Conservation (phyloP, 2,888 invertebrate genomes). For the Resseliella maxima region DNA sequence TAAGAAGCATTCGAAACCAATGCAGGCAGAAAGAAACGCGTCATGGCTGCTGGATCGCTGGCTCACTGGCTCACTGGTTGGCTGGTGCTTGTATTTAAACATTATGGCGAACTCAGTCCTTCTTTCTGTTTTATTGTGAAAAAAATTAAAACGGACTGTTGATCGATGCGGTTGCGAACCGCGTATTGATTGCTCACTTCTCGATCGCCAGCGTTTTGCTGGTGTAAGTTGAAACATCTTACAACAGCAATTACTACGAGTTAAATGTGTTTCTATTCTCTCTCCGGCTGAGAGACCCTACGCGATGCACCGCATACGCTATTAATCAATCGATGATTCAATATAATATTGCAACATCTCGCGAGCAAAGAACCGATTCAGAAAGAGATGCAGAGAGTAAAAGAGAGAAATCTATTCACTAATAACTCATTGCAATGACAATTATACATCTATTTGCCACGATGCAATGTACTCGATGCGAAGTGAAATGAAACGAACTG, state of each 20-base stretch:
- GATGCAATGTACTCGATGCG: background rate
- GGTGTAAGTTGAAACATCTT: slow-evolving; percentile 38
- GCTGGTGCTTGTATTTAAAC: background rate
- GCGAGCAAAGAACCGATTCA: no score
- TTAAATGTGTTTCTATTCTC: slow-evolving; percentile 23
- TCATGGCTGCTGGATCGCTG: background rate
- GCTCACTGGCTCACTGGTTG: no score
- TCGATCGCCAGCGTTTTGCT: background rate
- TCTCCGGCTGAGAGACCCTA: background rate
- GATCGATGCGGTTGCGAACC: slow-evolving; percentile 2
- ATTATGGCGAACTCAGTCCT: no score
- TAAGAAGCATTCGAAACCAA: background rate
- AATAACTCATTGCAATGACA: background rate
- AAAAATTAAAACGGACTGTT: no score
- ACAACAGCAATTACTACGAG: slow-evolving; percentile 11
- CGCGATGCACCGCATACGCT: slow-evolving; percentile 14
- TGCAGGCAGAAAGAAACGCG: slow-evolving; percentile 1
- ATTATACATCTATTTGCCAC: background rate
- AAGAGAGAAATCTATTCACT: background rate
- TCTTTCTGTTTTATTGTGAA: no score
- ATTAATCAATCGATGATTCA: slow-evolving; percentile 41
- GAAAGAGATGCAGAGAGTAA: no score
- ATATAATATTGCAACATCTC: background rate
- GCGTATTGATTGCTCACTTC: background rate
- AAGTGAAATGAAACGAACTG: no score